A percentile compares a stretch with the other conserved stretches of the same genome.
Evolutionary conservation across 2,888 invertebrate species (phyloP).

Genomic region (Hypomecis punctinalis): DNA sequence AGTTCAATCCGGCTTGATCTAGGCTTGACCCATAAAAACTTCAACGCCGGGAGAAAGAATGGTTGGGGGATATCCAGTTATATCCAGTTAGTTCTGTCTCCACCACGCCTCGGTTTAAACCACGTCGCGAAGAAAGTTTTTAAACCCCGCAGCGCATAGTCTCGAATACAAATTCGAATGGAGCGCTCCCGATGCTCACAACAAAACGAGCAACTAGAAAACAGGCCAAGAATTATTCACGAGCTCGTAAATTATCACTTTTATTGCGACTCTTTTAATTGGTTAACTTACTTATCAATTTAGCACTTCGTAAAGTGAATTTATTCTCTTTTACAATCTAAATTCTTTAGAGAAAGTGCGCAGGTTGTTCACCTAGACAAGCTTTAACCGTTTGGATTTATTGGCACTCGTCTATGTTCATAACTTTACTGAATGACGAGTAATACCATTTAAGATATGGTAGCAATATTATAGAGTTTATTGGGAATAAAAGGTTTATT

Average conservation of each 20-base stretch:
- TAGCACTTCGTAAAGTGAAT: slow-evolving; percentile 20
- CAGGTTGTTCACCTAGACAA: slow-evolving; percentile 1
- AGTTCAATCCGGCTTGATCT: slow-evolving; percentile 73
- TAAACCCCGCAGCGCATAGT: slow-evolving; percentile 65
- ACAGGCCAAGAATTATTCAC: slow-evolving; percentile 57
- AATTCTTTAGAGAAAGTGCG: background rate
- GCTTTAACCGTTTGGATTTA: slow-evolving; percentile 11
- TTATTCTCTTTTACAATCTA: slow-evolving; percentile 6
- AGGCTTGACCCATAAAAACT: slow-evolving; percentile 81
- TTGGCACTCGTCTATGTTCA: slow-evolving; percentile 10
- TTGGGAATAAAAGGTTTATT: slow-evolving; percentile 30
- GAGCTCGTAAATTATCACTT: slow-evolving; percentile 51
- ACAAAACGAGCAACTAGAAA: slow-evolving; percentile 57
- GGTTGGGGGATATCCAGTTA: slow-evolving; percentile 68
- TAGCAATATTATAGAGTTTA: slow-evolving; percentile 25
- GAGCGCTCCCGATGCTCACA: slow-evolving; percentile 59
- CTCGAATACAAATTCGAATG: slow-evolving; percentile 73
- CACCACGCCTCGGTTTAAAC: slow-evolving; percentile 67
- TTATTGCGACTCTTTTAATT: slow-evolving; percentile 31
- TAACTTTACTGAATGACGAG: slow-evolving; percentile 24
- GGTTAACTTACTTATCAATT: slow-evolving; percentile 28
- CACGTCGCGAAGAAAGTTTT: slow-evolving; percentile 72
- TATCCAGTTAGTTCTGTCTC: slow-evolving; percentile 76
- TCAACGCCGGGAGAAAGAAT: slow-evolving; percentile 67
- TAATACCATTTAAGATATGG: slow-evolving; percentile 25